Evolutionary conservation across 1,140 invertebrate species (phyloP), one percentile per base, ranked within the genome.

Genomic region (Contarinia nasturtii): DNA sequence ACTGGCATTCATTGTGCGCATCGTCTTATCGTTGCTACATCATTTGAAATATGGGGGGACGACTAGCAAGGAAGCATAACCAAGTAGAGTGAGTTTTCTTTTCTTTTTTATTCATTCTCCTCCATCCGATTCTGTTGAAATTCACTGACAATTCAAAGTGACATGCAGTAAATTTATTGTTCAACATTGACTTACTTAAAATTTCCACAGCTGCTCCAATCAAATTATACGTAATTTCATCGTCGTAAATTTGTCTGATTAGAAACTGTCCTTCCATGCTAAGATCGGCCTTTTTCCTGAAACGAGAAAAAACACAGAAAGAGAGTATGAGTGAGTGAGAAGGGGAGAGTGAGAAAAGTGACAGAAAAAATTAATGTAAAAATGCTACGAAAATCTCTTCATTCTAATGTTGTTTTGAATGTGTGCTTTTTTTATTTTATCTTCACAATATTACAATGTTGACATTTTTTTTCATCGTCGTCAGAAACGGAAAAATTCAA

Each of bases 211-310:
- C 90, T 5, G 90, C 88, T 36, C 73, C 77, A 54, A 96, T 88
- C 46, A 96, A 70, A 62, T 92, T 90, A 63, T 94, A 96, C 1
- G 90, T 94, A 21, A 93, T 80, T 61, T 90, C 85, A 61, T 96
- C 91, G 51, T 94, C 88, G 59, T 96, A 96, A 51, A 94, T 89
- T 65, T 92, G 83, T 10, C 90, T 71, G 1, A 94, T 89, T 44
- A 95, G 68, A 67, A 96, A 96, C 51, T 91, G 85, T 10, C 91
- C 90, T 57, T 95, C 90, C 85, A 94, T 93, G 46, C 77, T 77
- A 20, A 94, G 77, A 43, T 89, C 82, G 1, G 90, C 90, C 66
- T 88, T 86, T 73, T 86, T 84, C 64, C 90, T 94, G 59, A 12
- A n/a, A n/a, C n/a, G 67, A 68, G 48, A 48, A 53, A 15, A 47